phyloP scores from a whole-genome alignment of 2,888 invertebrate species.

The Teinopalpus imperialis region DNA sequence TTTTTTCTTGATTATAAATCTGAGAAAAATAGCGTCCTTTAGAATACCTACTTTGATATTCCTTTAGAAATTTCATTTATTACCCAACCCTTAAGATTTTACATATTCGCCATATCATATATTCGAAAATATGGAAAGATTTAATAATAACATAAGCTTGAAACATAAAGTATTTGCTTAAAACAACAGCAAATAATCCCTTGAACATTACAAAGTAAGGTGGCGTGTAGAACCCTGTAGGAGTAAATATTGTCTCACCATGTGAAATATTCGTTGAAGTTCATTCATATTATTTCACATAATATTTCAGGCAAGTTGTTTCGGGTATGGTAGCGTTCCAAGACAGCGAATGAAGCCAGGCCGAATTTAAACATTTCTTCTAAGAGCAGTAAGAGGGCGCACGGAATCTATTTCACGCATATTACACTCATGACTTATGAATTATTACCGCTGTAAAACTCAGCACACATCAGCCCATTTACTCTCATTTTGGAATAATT shows the following conservation, averaged over 20 bases:
- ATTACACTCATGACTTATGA: slow-evolving; percentile 69
- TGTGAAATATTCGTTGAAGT: slow-evolving; percentile 19
- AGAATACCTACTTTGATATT: no score
- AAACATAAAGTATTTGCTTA: slow-evolving; percentile 1
- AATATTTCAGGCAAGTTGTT: slow-evolving; percentile 62
- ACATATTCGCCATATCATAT: no score
- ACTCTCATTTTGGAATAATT: slow-evolving; percentile 54
- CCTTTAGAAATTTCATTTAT: no score
- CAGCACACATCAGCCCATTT: slow-evolving; percentile 71
- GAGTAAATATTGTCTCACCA: slow-evolving; percentile 11
- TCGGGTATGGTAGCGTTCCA: slow-evolving; percentile 53
- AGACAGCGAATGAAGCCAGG: slow-evolving; percentile 49
- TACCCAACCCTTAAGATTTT: no score
- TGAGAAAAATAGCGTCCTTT: no score
- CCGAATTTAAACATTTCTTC: slow-evolving; percentile 63
- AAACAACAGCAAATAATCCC: slow-evolving; percentile 2
- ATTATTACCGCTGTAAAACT: slow-evolving; percentile 72
- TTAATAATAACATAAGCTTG: not conserved
- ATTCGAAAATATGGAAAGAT: no score
- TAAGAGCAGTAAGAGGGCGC: slow-evolving; percentile 56
- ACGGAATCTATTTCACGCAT: slow-evolving; percentile 74
- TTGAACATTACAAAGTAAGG: not conserved
- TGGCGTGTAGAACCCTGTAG: not conserved
- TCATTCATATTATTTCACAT: slow-evolving; percentile 52
- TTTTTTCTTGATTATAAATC: no score